A percentile compares a stretch with the other conserved stretches of the same genome.
phyloP scores from a whole-genome alignment of 2,888 invertebrate species.

The Malthinus seriepunctatus region DNA sequence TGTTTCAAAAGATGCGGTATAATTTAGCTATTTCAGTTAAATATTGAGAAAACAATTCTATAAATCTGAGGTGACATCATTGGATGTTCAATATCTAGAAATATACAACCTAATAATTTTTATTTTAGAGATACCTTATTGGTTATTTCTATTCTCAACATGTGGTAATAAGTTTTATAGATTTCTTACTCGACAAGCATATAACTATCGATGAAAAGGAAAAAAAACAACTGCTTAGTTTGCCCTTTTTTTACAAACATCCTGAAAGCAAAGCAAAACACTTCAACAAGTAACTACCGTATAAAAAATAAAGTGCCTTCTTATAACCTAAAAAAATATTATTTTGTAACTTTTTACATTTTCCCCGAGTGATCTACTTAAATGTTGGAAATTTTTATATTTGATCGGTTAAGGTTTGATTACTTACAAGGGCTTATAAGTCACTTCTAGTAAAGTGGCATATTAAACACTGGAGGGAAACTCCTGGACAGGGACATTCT shows the following conservation, averaged over 20 bases:
- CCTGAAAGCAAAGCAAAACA: too few relatives aligned
- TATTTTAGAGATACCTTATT: slow-evolving; percentile 14
- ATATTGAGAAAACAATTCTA: slow-evolving; percentile 23
- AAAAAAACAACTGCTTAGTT: slow-evolving; percentile 3
- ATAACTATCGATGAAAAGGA: slow-evolving; percentile 2
- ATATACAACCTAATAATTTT: slow-evolving; percentile 24
- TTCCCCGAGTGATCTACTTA: too few relatives aligned
- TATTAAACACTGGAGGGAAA: too few relatives aligned
- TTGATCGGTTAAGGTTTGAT: too few relatives aligned
- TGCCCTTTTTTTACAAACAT: background rate
- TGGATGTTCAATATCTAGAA: slow-evolving; percentile 23
- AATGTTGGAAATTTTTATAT: too few relatives aligned
- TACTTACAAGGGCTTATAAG: too few relatives aligned
- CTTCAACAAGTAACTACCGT: too few relatives aligned
- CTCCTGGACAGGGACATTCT: too few relatives aligned
- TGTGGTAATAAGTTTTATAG: slow-evolving; percentile 23
- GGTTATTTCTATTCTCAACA: slow-evolving; percentile 14
- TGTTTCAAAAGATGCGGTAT: slow-evolving; percentile 21
- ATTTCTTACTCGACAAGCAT: slow-evolving; percentile 9
- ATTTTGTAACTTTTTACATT: too few relatives aligned
- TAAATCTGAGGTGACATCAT: slow-evolving; percentile 22
- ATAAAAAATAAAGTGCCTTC: too few relatives aligned
- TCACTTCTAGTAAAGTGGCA: too few relatives aligned
- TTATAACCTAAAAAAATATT: too few relatives aligned
- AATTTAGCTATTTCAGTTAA: slow-evolving; percentile 25